phyloP scores from a whole-genome alignment of 2,113 vertebrate genomes.

The Hydrochoerus hydrochaeris region DNA sequence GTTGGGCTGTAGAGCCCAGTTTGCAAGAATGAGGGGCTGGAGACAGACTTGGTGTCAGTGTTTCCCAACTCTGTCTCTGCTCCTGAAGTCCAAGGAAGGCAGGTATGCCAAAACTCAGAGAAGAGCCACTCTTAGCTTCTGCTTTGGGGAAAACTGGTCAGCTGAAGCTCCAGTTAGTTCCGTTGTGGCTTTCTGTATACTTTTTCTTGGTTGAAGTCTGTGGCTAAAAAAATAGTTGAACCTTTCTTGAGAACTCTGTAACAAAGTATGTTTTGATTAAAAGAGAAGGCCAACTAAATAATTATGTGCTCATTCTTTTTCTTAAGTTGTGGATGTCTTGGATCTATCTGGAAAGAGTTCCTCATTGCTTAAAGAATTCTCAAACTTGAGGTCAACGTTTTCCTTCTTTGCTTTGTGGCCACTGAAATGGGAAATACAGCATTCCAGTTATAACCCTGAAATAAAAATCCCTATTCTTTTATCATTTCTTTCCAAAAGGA shows the following conservation, averaged over 20 bases:
- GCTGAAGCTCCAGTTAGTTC: constrained; percentile 77
- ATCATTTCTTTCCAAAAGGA: constrained; percentile 26
- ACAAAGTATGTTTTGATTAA: constrained; percentile 87
- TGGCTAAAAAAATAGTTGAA: constrained; percentile 82
- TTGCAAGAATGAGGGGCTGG: background rate
- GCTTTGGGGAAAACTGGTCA: constrained; percentile 76
- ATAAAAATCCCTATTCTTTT: background rate
- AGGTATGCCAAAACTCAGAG: constrained; percentile 15
- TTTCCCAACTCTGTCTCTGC: constrained; percentile 44
- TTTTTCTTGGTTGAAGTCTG: constrained; percentile 84
- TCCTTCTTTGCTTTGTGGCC: constrained; percentile 24
- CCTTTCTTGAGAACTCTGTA: constrained; percentile 85
- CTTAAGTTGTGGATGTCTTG: constrained; percentile 59
- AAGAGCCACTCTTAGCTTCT: constrained; percentile 44
- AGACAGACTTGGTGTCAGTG: background rate
- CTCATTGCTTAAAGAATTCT: constrained; percentile 21
- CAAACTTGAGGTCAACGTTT: background rate
- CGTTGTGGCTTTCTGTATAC: constrained; percentile 83
- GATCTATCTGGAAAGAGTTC: constrained; percentile 51
- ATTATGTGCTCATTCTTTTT: constrained; percentile 77
- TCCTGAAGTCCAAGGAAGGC: background rate
- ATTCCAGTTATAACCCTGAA: background rate
- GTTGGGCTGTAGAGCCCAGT: constrained; percentile 26
- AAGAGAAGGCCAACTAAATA: constrained; percentile 84
- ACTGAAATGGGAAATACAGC: background rate